phyloP scores from a whole-genome alignment of 2,888 invertebrate genomes.

The Hirtodrosophila histrioides region DNA sequence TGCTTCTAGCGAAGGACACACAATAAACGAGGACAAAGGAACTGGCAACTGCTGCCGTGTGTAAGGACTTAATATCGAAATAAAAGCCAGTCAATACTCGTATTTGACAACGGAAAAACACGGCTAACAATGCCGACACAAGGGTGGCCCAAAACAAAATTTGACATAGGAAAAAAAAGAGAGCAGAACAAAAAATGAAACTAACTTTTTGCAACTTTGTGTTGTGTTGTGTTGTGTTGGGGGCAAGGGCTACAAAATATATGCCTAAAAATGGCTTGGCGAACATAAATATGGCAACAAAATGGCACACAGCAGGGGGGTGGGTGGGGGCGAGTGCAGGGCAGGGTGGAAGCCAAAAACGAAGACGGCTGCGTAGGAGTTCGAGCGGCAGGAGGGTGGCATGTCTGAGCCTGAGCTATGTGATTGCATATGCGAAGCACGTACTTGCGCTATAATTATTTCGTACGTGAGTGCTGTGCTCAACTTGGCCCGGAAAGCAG shows the following conservation, averaged over 20 bases:
- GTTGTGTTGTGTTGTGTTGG: conserved; percentile 1
- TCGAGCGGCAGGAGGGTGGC: background rate
- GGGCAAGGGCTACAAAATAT: conserved; percentile 30
- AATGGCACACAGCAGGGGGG: conserved; percentile 17
- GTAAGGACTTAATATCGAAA: conserved; percentile 50
- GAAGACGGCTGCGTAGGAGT: conserved; percentile 28
- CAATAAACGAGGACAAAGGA: background rate
- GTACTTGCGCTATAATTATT: conserved; percentile 81
- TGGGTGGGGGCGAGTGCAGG: background rate
- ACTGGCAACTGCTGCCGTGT: conserved; percentile 12
- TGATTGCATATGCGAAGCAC: conserved; percentile 70
- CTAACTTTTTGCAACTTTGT: conserved; percentile 45
- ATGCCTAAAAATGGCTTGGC: conserved; percentile 66
- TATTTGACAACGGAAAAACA: conserved; percentile 36
- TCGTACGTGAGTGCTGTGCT: conserved; percentile 73
- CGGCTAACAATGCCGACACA: conserved; percentile 28
- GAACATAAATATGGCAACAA: conserved; percentile 70
- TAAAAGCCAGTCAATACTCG: conserved; percentile 48
- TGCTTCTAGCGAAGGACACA: no score
- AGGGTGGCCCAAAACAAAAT: conserved; percentile 19
- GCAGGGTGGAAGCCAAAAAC: conserved; percentile 7
- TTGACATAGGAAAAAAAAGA: conserved; percentile 37
- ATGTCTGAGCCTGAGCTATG: conserved; percentile 29
- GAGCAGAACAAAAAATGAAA: conserved; percentile 11
- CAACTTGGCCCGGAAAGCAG: conserved; percentile 46